These are phyloP conservation scores for Acleris literana DNA, from an alignment of 2,888 invertebrate genomes.

Conservation along the genomic window DNA sequence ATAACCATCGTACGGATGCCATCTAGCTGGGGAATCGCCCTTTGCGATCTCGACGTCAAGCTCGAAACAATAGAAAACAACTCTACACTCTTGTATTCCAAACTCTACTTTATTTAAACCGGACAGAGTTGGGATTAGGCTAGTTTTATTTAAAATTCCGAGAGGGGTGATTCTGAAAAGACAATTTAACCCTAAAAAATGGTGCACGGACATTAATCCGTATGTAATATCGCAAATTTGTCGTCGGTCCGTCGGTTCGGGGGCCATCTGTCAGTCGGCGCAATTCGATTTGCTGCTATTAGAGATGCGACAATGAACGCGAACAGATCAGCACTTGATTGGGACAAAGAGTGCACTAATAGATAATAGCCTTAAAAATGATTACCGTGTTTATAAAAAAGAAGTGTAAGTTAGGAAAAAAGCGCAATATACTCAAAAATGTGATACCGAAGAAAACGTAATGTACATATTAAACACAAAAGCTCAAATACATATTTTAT, in stretches of 20 bases:
- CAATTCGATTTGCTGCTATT: slow-evolving; percentile 77
- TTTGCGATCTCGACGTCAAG: slow-evolving; percentile 70
- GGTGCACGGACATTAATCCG: slow-evolving; percentile 81
- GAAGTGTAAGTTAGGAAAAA: too few relatives aligned
- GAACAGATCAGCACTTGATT: slow-evolving; percentile 53
- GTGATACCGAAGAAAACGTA: too few relatives aligned
- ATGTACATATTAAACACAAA: too few relatives aligned
- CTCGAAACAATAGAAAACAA: slow-evolving; percentile 55
- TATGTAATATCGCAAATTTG: slow-evolving; percentile 83
- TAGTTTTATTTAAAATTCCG: slow-evolving; percentile 42
- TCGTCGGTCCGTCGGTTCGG: slow-evolving; percentile 71
- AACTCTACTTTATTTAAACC: slow-evolving; percentile 45
- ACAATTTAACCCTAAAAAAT: slow-evolving; percentile 84
- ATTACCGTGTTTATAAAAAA: too few relatives aligned
- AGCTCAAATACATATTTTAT: too few relatives aligned
- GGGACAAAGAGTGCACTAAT: slow-evolving; percentile 36
- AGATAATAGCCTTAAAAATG: background rate
- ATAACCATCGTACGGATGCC: slow-evolving; percentile 82
- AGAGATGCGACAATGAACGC: slow-evolving; percentile 54
- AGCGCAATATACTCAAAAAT: too few relatives aligned
- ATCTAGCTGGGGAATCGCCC: slow-evolving; percentile 81
- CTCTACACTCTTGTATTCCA: slow-evolving; percentile 38
- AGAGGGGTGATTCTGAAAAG: slow-evolving; percentile 74
- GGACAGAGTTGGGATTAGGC: slow-evolving; percentile 40
- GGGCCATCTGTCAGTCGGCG: slow-evolving; percentile 73